Conservation (phyloP, 2,797 vertebrate species). For the Anas flavirostris region DNA sequence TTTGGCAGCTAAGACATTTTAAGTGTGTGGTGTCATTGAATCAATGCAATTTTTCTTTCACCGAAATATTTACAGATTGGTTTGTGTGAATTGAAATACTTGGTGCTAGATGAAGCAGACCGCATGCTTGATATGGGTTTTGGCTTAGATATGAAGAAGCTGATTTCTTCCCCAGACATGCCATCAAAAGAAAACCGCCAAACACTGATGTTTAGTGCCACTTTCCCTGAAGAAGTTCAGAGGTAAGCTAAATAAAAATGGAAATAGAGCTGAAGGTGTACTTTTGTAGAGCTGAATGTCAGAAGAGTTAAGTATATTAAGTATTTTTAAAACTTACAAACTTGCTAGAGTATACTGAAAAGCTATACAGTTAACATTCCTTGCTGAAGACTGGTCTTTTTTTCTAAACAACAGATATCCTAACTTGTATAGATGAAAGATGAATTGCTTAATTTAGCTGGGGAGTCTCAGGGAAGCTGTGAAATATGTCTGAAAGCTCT, state of each 20-base stretch:
- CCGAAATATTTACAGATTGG: conserved; percentile 80
- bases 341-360: neutral
- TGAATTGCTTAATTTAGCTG: neutral
- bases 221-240: conserved; percentile 91
- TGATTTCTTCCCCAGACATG: conserved; percentile 88
- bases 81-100: conserved; percentile 85
- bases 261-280: neutral
- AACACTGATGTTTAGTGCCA: conserved; percentile 97
- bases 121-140: conserved; percentile 98
- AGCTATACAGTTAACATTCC: rapidly evolving
- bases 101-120: conserved; percentile 96
- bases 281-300: neutral
- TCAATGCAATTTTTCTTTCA: neutral
- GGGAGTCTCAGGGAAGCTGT: rapidly evolving
- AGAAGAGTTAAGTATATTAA: neutral
- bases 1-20: neutral
- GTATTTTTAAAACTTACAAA: neutral
- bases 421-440: neutral
- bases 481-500: neutral
- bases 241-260: conserved; percentile 77
- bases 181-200: conserved; percentile 89
- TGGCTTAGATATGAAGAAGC: conserved; percentile 87
- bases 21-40: neutral
- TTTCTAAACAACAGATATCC: neutral
- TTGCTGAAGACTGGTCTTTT: neutral